A percentile compares a stretch with the other conserved stretches of the same genome.
Conservation (phyloP, 1,140 invertebrate species). For the Trichoplusia ni region DNA sequence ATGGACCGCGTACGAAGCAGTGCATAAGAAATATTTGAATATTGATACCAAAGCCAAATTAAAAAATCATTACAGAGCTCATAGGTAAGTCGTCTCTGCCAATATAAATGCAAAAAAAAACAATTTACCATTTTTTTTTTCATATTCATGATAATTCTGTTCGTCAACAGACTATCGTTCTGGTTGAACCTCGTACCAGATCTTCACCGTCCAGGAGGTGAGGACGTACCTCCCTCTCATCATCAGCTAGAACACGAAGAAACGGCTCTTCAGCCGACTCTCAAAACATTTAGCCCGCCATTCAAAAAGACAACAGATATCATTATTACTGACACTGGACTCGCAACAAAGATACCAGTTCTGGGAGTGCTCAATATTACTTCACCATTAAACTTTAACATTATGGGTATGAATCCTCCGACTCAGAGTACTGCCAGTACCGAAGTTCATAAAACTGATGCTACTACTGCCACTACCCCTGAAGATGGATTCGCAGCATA, state of each 20-base stretch:
- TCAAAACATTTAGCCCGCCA: conserved; percentile 82
- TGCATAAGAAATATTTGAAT: conserved; percentile 96
- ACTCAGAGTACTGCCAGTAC: conserved; percentile 54
- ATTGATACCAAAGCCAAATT: conserved; percentile 94
- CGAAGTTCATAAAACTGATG: conserved; percentile 71
- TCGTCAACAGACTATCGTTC: conserved; percentile 90
- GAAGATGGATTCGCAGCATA: conserved; percentile 94
- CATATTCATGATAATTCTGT: not conserved
- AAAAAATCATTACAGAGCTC: conserved; percentile 97
- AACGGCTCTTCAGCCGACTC: conserved; percentile 68
- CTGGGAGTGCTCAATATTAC: conserved; percentile 68
- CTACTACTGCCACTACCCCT: conserved; percentile 82
- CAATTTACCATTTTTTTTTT: not conserved
- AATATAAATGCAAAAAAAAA: not conserved
- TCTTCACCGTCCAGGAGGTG: conserved; percentile 93
- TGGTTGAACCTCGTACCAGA: conserved; percentile 98
- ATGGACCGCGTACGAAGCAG: conserved; percentile 94
- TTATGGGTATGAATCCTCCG: conserved; percentile 61
- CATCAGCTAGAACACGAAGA: conserved; percentile 92
- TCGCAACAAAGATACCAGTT: conserved; percentile 76
- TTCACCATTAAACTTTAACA: conserved; percentile 72
- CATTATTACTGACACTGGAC: conserved; percentile 65
- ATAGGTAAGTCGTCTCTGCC: conserved; percentile 74
- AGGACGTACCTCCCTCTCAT: conserved; percentile 92
- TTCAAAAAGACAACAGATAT: conserved; percentile 82